Conservation (phyloP, 1,140 invertebrate genomes). For the Drosophila serrata region DNA sequence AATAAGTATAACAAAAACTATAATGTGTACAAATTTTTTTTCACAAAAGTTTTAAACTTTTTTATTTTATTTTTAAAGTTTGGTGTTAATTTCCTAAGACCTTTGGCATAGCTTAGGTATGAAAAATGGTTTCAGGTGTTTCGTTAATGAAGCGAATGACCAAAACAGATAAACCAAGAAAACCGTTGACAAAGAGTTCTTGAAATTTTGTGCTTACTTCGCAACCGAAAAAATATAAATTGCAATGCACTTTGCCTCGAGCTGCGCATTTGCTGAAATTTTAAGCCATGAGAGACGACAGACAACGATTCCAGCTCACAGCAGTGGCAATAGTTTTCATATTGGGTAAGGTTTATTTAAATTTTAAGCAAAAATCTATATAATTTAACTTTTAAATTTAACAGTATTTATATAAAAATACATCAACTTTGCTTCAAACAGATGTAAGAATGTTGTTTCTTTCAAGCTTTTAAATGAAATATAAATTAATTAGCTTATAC, state of each 20-base stretch:
- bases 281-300: conserved; percentile 50
- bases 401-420: neutral
- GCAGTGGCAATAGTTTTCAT: conserved; percentile 55
- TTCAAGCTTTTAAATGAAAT: neutral
- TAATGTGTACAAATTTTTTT: neutral
- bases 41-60: neutral
- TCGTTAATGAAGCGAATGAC: conserved; percentile 29
- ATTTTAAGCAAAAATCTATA: too few species aligned
- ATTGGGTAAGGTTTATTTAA: conserved; percentile 58
- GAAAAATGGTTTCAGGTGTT: conserved; percentile 37
- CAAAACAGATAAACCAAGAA: conserved; percentile 19
- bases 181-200: conserved; percentile 36
- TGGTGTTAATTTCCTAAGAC: conserved; percentile 18
- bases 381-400: neutral
- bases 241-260: conserved; percentile 19
- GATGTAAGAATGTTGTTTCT: neutral
- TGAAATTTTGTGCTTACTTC: conserved; percentile 66
- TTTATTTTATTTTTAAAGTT: neutral
- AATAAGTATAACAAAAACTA: neutral
- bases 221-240: conserved; percentile 66
- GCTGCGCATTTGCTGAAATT: conserved; percentile 57
- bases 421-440: neutral
- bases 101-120: conserved; percentile 22
- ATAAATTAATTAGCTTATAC: neutral
- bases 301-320: conserved; percentile 33